Conservation (phyloP, 1,140 invertebrate species). For the Lordiphosa stackelbergi region DNA sequence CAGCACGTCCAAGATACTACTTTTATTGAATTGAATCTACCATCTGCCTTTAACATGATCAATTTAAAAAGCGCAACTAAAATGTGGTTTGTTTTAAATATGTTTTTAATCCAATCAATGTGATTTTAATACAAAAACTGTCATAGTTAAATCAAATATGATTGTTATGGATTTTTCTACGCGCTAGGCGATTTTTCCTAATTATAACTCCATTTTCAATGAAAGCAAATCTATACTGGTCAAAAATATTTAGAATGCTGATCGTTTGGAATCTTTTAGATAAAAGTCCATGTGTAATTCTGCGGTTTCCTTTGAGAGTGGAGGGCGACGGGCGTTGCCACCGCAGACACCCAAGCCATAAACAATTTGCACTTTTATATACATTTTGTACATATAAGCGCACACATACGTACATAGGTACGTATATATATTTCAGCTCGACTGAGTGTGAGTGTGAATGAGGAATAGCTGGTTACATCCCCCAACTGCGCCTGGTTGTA, state of each 20-base stretch:
- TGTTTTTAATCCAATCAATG: too few species aligned
- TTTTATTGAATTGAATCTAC: too few species aligned
- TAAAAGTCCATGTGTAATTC: too few species aligned
- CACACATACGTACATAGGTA: constrained; percentile 21
- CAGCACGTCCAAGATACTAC: too few species aligned
- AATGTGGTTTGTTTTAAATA: too few species aligned
- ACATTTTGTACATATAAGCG: constrained; percentile 42
- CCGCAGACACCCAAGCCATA: constrained; percentile 39
- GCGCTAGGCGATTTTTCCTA: background rate
- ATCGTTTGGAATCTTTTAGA: constrained; percentile 10
- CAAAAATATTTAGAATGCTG: too few species aligned
- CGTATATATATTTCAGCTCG: constrained; percentile 17
- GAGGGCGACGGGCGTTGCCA: background rate
- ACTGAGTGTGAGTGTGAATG: constrained; percentile 28
- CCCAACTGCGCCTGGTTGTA: constrained; percentile 58
- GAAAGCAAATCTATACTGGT: background rate
- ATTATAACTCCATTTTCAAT: background rate
- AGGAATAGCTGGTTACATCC: constrained; percentile 50
- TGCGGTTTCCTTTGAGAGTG: too few species aligned
- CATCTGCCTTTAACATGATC: too few species aligned
- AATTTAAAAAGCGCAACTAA: too few species aligned
- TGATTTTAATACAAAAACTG: too few species aligned
- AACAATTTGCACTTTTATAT: constrained; percentile 63
- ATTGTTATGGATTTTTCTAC: too few species aligned
- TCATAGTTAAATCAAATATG: too few species aligned